Base-by-base conservation (phyloP, 30 jellyfish, hydroid and myxozoan species). In the Chironex yamaguchii region DNA sequence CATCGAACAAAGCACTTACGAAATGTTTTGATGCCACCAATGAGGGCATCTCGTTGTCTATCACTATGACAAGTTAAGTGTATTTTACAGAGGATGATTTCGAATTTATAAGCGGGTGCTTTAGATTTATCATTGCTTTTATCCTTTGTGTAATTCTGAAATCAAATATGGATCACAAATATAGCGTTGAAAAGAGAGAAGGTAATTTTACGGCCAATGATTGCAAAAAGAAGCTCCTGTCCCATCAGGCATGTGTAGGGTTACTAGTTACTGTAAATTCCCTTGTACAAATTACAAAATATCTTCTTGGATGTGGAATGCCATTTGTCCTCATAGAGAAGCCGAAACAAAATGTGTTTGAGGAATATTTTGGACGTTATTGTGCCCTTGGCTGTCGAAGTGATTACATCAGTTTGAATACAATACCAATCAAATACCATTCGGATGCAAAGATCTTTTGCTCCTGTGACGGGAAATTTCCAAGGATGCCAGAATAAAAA, bases 401-500 rank as follows among this genome's bases (percentile, higher is more conserved):
- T 29, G 73, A 34, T 33, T 31, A 70, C 73, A n/a, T n/a, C n/a
- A n/a, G n/a, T n/a, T n/a, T n/a, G n/a, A n/a, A n/a, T n/a, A n/a
- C n/a, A n/a, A n/a, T 79, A 62, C 69, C 32, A 79, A 22, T 54
- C 34, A 36, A 79, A 79, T 36, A 79, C 84, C 74, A 53, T 79
- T 13, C 85, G 83, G 27, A 79, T 79, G 90, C 90, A 79, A 53
- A 28, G 90, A 34, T 79, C 83, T 13, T 48, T 79, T 23, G 85
- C 74, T 53, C 90, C 85, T 34, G 90, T 79, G 27, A 53, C 85
- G 34, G 90, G 90, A 36, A 62, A 53, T 82, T 54, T 82, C 20
- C 34, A 25, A 53, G 90, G 90, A 64, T 29, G 82, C 35, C 69
- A 79, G 82, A 31, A 34, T 17, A 54, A 79, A 62, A 79, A 79